Percentiles rank a stretch among this genome's conserved stretches.
Evolutionary conservation across 2,888 invertebrate species (phyloP).

Genomic region (Ophraella communa): DNA sequence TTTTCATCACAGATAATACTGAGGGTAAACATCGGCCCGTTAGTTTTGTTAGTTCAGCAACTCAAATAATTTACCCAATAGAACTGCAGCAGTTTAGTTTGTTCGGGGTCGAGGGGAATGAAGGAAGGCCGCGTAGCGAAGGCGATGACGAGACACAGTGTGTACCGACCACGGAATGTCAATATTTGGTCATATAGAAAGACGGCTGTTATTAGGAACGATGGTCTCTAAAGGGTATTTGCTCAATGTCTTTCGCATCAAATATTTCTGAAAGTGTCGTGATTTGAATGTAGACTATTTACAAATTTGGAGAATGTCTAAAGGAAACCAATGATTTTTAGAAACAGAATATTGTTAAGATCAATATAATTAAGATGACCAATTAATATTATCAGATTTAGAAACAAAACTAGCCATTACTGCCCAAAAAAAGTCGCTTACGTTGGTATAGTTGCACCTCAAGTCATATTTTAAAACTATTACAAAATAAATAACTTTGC

Average conservation of each 20-base stretch:
- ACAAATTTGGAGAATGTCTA: neutral
- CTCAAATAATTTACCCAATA: conserved; percentile 62
- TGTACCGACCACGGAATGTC: conserved; percentile 57
- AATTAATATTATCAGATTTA: too few relatives aligned
- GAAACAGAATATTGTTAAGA: too few relatives aligned
- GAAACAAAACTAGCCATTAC: too few relatives aligned
- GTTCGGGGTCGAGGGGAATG: conserved; percentile 49
- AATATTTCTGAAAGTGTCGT: conserved; percentile 15
- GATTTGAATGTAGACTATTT: neutral
- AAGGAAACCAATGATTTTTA: neutral
- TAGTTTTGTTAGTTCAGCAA: conserved; percentile 62
- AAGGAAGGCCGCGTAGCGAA: conserved; percentile 16
- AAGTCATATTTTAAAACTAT: too few relatives aligned
- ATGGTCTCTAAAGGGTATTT: conserved; percentile 24
- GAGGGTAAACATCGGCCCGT: conserved; percentile 58
- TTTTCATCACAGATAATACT: conserved; percentile 61
- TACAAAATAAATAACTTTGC: too few relatives aligned
- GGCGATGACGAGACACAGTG: conserved; percentile 49
- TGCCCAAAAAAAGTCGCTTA: too few relatives aligned
- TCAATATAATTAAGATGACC: too few relatives aligned
- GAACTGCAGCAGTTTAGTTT: conserved; percentile 57
- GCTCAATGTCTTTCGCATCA: conserved; percentile 22
- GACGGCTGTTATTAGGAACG: conserved; percentile 56
- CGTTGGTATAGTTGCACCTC: too few relatives aligned
- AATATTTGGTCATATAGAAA: conserved; percentile 59